Conservation (phyloP, 2,888 invertebrate genomes). For the Lacanobia wlatinum region DNA sequence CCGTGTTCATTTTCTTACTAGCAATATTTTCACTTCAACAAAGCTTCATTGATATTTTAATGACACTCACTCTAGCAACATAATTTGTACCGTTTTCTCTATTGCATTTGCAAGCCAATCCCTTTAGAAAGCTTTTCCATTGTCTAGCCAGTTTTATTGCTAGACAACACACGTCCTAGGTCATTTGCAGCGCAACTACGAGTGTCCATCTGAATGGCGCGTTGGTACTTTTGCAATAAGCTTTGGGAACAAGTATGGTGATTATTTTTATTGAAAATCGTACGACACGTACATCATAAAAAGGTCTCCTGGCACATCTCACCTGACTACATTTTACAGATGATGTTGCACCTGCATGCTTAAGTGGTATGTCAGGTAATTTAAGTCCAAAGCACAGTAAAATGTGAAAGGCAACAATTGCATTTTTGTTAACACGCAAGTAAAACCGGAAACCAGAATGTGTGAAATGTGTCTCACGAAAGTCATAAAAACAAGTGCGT, state of each 20-base stretch:
- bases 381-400: conserved; percentile 18
- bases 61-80: neutral
- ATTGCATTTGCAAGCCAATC: conserved; percentile 15
- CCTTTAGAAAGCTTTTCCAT: conserved; percentile 36
- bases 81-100: conserved; percentile 18
- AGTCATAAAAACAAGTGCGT: conserved; percentile 6
- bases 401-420: conserved; percentile 32
- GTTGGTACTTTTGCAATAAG: neutral
- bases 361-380: too few species aligned
- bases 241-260: neutral
- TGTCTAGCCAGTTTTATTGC: conserved; percentile 24
- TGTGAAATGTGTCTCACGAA: conserved; percentile 29
- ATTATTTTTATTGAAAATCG: neutral
- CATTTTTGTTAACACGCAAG: conserved; percentile 1
- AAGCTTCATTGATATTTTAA: conserved; percentile 5
- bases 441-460: conserved; percentile 27
- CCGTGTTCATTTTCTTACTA: too few species aligned
- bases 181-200: conserved; percentile 8
- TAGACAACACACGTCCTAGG: conserved; percentile 42
- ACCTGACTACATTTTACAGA: too few species aligned
- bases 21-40: neutral
- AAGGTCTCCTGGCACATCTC: too few species aligned
- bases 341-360: too few species aligned
- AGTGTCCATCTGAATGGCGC: neutral
- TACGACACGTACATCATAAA: neutral